phyloP scores from a whole-genome alignment of 1,140 invertebrate species.

The Leptopilina boulardi region DNA sequence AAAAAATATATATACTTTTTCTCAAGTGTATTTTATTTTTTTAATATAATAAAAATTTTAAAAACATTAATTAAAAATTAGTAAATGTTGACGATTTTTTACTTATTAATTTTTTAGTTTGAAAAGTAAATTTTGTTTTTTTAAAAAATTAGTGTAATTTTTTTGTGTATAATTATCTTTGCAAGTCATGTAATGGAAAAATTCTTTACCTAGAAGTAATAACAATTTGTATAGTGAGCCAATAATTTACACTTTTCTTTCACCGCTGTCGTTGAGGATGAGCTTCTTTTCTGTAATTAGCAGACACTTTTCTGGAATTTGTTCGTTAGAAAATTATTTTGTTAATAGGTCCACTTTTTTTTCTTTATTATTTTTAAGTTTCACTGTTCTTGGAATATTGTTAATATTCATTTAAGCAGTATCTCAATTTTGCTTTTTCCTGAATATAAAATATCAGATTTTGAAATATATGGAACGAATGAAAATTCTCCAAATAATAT shows the following conservation, averaged over 20 bases:
- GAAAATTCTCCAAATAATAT: too few species aligned
- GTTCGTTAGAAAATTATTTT: background rate
- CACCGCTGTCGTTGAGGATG: background rate
- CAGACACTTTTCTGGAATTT: slow-evolving; percentile 4
- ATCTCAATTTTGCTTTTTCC: background rate
- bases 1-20: too few species aligned
- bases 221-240: background rate
- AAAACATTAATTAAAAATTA: too few species aligned
- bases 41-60: too few species aligned
- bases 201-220: background rate
- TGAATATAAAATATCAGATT: too few species aligned
- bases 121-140: too few species aligned
- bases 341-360: background rate
- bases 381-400: background rate
- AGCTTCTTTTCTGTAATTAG: background rate
- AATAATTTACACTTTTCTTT: background rate
- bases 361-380: background rate
- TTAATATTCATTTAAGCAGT: background rate
- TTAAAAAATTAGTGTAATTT: too few species aligned
- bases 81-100: too few species aligned
- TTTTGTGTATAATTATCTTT: background rate
- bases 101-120: too few species aligned
- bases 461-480: too few species aligned
- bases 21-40: too few species aligned
- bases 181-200: background rate